Evolutionary conservation across 2,888 invertebrate species (phyloP), one percentile per base, ranked within the genome.

Genomic region (Philonicus albiceps): DNA sequence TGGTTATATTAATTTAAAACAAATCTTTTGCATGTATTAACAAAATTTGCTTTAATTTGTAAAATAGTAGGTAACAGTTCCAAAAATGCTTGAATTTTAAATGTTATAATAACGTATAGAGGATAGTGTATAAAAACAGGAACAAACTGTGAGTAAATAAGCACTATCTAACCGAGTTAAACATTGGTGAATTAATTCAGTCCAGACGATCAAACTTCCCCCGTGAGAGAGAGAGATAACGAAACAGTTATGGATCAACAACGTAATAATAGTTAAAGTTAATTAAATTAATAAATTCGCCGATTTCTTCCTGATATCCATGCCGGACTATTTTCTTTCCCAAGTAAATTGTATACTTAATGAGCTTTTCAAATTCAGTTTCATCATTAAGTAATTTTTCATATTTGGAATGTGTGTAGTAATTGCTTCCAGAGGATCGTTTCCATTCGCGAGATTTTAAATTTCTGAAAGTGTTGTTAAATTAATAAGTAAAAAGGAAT

Each of bases 251-350:
- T 1, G 13, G 34, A 75, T 87, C 86, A 72, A 83, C 83, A 76
- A 86, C 85, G 87, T 92, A 92, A 87, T 91, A 92, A 86, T 90
- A 90, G 89, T 92, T 92, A 88, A 90, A 91, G 89, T 92, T 92
- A 88, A 92, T 90, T 85, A 92, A 89, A 88, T 90, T 90, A 83
- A 92, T 91, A 88, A 92, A 90, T 89, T 92, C 91, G 81, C 90
- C 91, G 87, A 92, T 91, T 89, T 92, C 91, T 55, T 90, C 91
- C 87, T 92, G 92, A 89, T 92, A 92, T 4, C 92, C 92, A 84
- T 91, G 91, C 1, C 90, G 89, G 13, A 91, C 91, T 78, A 92
- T 91, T 89, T 92, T 92, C 72, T 92, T 91, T 43, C 92, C 92
- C 88, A 92, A 89, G 88, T 92, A 92, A 22, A 92, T 91, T 22